Evolutionary conservation across 2,113 vertebrate species (phyloP).

Genomic region (Oreochromis spilurus): DNA sequence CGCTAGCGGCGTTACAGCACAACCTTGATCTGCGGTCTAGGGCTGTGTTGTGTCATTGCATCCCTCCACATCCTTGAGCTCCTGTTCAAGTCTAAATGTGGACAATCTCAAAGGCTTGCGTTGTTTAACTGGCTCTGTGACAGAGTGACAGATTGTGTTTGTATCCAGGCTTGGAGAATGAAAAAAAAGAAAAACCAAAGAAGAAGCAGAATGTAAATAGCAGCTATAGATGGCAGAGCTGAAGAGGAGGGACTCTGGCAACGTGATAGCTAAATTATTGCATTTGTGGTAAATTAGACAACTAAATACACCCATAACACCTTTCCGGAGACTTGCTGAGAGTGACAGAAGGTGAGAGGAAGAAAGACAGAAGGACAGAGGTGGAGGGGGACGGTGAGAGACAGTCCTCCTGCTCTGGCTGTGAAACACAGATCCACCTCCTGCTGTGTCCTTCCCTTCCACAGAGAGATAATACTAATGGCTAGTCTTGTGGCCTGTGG

Average conservation of each 20-base stretch:
- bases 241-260: not conserved
- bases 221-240: not conserved
- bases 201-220: not conserved
- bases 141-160: constrained; percentile 23
- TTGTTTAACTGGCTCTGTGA: not conserved
- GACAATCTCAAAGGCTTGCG: not conserved
- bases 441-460: constrained; percentile 24
- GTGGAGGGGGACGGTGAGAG: constrained; percentile 1
- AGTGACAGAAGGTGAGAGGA: constrained; percentile 10
- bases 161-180: not conserved
- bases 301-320: constrained; percentile 14
- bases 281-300: not conserved
- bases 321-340: not conserved
- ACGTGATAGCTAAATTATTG: not conserved
- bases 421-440: not conserved
- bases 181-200: not conserved
- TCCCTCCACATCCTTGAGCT: not conserved
- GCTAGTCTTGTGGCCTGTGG: constrained; percentile 38
- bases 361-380: constrained; percentile 14
- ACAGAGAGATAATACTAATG: constrained; percentile 49
- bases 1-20: not conserved
- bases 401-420: constrained; percentile 1
- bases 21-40: not conserved
- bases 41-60: not conserved
- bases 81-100: not conserved